Conservation (phyloP, 2,888 invertebrate species). For the Gerosis bhagava region DNA sequence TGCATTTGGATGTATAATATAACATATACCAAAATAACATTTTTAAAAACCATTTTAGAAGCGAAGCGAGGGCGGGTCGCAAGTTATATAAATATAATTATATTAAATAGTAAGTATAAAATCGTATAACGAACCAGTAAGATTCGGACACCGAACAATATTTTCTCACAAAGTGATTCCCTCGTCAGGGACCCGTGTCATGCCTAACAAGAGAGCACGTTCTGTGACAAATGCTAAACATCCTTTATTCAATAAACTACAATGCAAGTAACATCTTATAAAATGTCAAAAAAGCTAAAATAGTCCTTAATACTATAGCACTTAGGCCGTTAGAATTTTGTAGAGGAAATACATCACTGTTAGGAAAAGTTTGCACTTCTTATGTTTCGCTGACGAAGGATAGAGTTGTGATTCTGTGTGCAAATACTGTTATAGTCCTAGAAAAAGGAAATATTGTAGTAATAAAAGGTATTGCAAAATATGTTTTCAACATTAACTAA, state of each 20-base stretch:
- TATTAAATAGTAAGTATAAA: too few relatives aligned
- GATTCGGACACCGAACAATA: conserved; percentile 28
- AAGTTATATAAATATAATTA: too few relatives aligned
- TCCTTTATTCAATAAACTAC: conserved; percentile 42
- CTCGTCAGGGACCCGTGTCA: conserved; percentile 54
- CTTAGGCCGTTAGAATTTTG: not conserved
- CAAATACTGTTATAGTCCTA: conserved; percentile 39
- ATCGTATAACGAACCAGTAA: too few relatives aligned
- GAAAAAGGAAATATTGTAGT: too few relatives aligned
- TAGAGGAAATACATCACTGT: not conserved
- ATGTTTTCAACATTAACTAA: too few relatives aligned
- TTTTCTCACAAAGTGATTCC: conserved; percentile 42
- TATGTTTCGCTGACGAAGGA: conserved; percentile 43
- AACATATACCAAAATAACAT: too few relatives aligned
- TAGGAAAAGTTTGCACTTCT: conserved; percentile 8
- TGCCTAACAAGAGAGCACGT: conserved; percentile 47
- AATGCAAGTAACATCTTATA: not conserved
- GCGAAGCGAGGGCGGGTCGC: too few relatives aligned
- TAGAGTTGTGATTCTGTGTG: conserved; percentile 38
- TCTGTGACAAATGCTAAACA: conserved; percentile 50
- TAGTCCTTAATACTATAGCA: conserved; percentile 1
- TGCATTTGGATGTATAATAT: too few relatives aligned
- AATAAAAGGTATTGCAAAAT: too few relatives aligned
- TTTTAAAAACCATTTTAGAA: too few relatives aligned
- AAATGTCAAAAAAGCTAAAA: not conserved